Conservation (phyloP, 2,113 vertebrate genomes). For the Macrotus californicus region DNA sequence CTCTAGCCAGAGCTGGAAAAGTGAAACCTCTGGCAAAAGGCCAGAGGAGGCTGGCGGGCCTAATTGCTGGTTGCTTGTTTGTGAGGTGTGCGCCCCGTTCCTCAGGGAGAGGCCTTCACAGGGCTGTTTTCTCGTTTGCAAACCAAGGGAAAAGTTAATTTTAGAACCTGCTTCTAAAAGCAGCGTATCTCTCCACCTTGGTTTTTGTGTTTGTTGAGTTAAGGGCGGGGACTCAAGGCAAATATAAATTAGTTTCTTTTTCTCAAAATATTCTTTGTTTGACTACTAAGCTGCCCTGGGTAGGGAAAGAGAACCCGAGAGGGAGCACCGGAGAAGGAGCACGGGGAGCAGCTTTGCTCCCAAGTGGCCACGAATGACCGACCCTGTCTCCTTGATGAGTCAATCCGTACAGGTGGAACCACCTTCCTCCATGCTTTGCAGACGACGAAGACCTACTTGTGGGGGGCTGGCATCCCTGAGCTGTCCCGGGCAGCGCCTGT, state of each 20-base stretch:
- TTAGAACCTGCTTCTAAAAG: not conserved
- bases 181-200: not conserved
- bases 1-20: not conserved
- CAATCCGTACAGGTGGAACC: not conserved
- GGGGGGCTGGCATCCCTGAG: not conserved
- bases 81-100: not conserved
- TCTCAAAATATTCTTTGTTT: not conserved
- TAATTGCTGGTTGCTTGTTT: not conserved
- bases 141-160: not conserved
- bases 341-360: not conserved
- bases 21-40: not conserved
- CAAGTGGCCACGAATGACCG: not conserved
- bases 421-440: not conserved
- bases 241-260: not conserved
- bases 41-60: not conserved
- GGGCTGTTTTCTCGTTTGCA: not conserved
- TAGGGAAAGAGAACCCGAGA: not conserved
- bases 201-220: not conserved
- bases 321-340: not conserved
- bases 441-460: too few relatives aligned
- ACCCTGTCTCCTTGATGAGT: not conserved
- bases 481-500: not conserved
- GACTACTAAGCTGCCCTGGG: not conserved
- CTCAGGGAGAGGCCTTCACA: not conserved
- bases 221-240: not conserved